phyloP scores from a whole-genome alignment of 1,140 invertebrate genomes.

The Daktulosphaira vitifoliae region DNA sequence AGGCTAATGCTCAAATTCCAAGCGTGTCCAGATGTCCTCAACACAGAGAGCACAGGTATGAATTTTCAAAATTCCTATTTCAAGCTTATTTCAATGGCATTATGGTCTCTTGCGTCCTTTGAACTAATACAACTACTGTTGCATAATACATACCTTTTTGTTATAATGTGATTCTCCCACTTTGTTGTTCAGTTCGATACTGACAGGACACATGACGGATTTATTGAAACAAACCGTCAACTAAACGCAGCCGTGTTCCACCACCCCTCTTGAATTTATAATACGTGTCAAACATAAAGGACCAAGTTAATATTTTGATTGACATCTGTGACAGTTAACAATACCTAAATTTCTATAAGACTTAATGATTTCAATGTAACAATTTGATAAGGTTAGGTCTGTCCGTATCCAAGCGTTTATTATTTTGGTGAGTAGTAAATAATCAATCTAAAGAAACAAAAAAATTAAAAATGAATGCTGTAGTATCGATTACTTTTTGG shows the following conservation, averaged over 20 bases:
- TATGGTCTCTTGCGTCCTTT: not conserved
- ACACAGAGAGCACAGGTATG: conserved; percentile 54
- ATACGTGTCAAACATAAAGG: conserved; percentile 24
- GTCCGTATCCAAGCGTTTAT: conserved; percentile 10
- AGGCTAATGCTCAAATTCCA: conserved; percentile 75
- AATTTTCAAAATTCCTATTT: conserved; percentile 17
- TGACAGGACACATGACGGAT: conserved; percentile 35
- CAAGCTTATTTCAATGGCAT: not conserved
- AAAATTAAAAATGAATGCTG: no score
- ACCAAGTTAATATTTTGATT: conserved; percentile 18
- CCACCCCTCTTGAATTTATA: conserved; percentile 9
- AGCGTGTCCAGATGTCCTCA: conserved; percentile 67
- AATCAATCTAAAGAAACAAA: not conserved
- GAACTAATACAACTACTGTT: no score
- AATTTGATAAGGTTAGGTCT: conserved; percentile 27
- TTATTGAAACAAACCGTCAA: conserved; percentile 38
- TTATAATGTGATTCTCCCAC: not conserved
- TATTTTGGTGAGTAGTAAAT: conserved; percentile 2
- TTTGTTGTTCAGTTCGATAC: conserved; percentile 35
- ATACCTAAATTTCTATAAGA: not conserved
- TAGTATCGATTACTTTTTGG: no score
- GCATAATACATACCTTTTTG: no score
- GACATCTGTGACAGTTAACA: conserved; percentile 29
- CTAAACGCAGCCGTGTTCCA: conserved; percentile 4
- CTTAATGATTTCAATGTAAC: conserved; percentile 14